Conservation (phyloP, 2,797 vertebrate genomes). For the Thunnus albacares region DNA sequence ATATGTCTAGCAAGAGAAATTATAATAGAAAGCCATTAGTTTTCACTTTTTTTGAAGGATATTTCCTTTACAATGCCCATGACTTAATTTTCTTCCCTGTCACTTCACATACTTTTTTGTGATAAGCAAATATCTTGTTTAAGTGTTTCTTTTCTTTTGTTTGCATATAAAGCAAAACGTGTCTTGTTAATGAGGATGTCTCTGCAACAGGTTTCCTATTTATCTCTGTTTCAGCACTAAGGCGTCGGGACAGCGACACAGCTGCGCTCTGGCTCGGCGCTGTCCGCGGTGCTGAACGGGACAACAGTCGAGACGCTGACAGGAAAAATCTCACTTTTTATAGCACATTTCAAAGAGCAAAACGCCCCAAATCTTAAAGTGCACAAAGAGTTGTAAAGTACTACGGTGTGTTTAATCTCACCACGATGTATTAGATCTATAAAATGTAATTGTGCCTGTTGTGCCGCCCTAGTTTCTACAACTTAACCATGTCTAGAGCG, state of each 20-base stretch:
- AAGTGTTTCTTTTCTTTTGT: not conserved
- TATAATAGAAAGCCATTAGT: not conserved
- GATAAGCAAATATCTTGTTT: not conserved
- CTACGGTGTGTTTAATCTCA: not conserved
- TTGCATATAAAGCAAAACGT: too few relatives aligned
- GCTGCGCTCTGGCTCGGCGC: slow-evolving; percentile 29
- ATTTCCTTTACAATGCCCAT: not conserved
- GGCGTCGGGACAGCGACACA: slow-evolving; percentile 61
- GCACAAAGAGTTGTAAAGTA: not conserved
- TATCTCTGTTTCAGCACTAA: slow-evolving; percentile 65
- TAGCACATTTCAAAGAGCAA: not conserved
- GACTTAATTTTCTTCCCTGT: not conserved
- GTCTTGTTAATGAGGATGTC: not conserved
- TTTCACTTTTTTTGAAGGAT: not conserved
- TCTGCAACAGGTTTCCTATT: slow-evolving; percentile 28
- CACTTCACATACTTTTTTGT: not conserved
- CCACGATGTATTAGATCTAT: not conserved
- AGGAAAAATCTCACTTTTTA: not conserved
- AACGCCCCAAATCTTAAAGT: not conserved
- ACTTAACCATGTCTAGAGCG: not conserved
- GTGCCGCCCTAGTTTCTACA: slow-evolving; percentile 9
- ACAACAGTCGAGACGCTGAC: not conserved
- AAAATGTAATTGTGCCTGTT: too few relatives aligned
- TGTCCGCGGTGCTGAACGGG: slow-evolving; percentile 83
- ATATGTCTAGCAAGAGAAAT: not conserved